Conservation (phyloP, 2,888 invertebrate species). For the Agrotis exclamationis region DNA sequence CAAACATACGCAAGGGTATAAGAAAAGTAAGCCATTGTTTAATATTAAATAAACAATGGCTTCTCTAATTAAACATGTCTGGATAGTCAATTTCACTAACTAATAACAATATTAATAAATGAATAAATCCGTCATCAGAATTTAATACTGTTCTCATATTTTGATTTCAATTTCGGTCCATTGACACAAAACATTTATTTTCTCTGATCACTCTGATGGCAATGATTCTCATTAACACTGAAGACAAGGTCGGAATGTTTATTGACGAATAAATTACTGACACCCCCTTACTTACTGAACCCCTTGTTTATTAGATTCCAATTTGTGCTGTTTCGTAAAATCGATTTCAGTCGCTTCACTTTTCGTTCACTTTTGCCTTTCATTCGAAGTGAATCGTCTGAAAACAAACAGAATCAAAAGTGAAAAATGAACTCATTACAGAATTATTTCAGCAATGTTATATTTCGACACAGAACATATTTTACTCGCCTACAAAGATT, state of each 20-base stretch:
- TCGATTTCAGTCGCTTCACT: neutral
- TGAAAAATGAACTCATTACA: neutral
- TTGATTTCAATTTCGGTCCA: slow-evolving; percentile 50
- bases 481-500: neutral
- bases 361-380: neutral
- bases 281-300: slow-evolving; percentile 31
- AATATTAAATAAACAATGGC: too few relatives aligned
- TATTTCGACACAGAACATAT: neutral
- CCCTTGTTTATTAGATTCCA: slow-evolving; percentile 74
- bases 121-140: slow-evolving; percentile 23
- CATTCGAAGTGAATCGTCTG: neutral
- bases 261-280: slow-evolving; percentile 65
- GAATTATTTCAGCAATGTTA: neutral
- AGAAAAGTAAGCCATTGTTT: too few relatives aligned
- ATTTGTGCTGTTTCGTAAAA: slow-evolving; percentile 63
- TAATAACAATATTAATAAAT: slow-evolving; percentile 16
- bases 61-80: slow-evolving; percentile 30
- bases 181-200: slow-evolving; percentile 51
- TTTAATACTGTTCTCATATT: slow-evolving; percentile 48
- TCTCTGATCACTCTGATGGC: slow-evolving; percentile 61
- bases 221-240: slow-evolving; percentile 71
- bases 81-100: slow-evolving; percentile 24
- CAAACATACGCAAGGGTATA: neutral
- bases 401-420: neutral
- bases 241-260: slow-evolving; percentile 66